Evolutionary conservation across 2,113 vertebrate species (phyloP).

Genomic region (Sporophila hypoxantha): DNA sequence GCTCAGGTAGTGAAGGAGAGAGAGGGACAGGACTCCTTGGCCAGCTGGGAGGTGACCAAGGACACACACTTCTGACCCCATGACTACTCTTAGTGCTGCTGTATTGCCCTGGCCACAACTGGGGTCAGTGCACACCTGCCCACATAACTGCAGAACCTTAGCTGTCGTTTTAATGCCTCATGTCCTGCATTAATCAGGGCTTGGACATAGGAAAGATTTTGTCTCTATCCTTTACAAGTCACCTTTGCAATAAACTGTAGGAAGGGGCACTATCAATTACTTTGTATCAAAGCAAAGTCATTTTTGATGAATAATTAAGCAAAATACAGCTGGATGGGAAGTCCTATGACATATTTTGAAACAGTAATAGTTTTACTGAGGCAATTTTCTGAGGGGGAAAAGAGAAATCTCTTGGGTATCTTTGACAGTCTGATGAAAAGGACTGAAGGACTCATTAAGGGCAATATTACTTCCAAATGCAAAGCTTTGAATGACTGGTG

Average conservation of each 20-base stretch:
- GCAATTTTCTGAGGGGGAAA: not conserved
- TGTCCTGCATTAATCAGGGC: not conserved
- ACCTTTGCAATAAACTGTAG: not conserved
- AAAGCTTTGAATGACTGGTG: not conserved
- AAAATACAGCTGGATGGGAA: not conserved
- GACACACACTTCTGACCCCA: not conserved
- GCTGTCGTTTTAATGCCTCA: not conserved
- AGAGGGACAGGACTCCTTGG: not conserved
- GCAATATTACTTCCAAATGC: slow-evolving; percentile 5
- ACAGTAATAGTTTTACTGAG: not conserved
- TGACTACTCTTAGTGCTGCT: not conserved
- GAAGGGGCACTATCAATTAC: not conserved
- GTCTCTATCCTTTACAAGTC: not conserved
- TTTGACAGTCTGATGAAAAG: not conserved
- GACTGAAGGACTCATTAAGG: not conserved
- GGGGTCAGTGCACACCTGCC: not conserved
- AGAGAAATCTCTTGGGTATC: not conserved
- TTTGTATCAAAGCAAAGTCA: not conserved
- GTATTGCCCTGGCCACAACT: not conserved
- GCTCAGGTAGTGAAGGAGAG: not conserved
- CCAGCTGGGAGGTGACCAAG: not conserved
- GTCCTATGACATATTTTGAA: not conserved
- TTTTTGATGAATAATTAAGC: not conserved
- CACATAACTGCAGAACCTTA: not conserved
- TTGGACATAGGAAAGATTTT: not conserved